phyloP scores from a whole-genome alignment of 1,140 invertebrate species.

The Caenorhabditis remanei region DNA sequence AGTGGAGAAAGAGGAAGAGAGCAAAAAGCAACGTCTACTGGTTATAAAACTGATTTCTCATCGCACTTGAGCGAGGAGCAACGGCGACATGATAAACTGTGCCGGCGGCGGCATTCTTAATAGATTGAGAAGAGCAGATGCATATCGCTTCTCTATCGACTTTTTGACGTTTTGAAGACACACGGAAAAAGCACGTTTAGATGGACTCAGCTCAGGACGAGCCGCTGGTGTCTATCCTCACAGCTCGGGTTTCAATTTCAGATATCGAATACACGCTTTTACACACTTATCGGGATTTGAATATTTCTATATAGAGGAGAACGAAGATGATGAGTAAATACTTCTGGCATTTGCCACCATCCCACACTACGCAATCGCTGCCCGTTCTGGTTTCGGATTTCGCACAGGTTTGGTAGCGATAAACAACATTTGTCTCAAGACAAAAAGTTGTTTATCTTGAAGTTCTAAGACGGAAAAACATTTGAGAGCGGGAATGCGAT shows the following conservation, averaged over 20 bases:
- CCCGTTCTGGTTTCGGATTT: conserved; percentile 31
- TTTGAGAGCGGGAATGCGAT: not conserved
- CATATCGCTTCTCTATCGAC: conserved; percentile 17
- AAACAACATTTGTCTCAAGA: conserved; percentile 1
- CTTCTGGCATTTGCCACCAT: conserved; percentile 41
- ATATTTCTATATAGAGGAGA: conserved; percentile 41
- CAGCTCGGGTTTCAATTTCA: conserved; percentile 47
- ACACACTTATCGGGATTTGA: conserved; percentile 38
- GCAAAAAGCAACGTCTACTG: conserved; percentile 29
- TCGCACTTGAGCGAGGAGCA: conserved; percentile 17
- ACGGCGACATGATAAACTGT: conserved; percentile 23
- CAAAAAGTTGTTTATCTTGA: conserved; percentile 12
- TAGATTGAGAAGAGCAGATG: conserved; percentile 34
- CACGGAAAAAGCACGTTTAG: not conserved
- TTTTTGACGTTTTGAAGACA: conserved; percentile 25
- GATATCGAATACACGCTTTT: conserved; percentile 50
- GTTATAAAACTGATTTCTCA: conserved; percentile 45
- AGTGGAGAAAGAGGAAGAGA: conserved; percentile 16
- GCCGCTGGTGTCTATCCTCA: conserved; percentile 28
- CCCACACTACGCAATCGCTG: not conserved
- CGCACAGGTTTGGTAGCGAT: conserved; percentile 40
- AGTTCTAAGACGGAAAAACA: not conserved
- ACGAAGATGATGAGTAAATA: conserved; percentile 55
- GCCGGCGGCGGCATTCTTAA: conserved; percentile 51
- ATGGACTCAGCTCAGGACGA: not conserved